Conservation (phyloP, 1,140 invertebrate genomes). For the Papilio glaucus region DNA sequence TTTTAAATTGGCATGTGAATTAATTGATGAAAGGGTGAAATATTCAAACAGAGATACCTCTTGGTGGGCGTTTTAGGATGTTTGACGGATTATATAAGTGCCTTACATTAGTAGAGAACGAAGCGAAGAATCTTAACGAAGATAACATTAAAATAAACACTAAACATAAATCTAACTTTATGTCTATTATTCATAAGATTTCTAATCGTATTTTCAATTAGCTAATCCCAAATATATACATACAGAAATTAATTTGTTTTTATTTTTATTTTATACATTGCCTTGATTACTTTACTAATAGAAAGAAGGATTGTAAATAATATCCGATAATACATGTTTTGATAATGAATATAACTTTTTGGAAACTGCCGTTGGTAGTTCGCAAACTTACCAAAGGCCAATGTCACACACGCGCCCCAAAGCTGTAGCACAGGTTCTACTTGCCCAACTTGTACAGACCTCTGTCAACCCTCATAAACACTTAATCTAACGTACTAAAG, state of each 20-base stretch:
- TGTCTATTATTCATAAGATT: too few relatives aligned
- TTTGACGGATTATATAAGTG: too few relatives aligned
- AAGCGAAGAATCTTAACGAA: too few relatives aligned
- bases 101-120: too few relatives aligned
- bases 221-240: too few relatives aligned
- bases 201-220: too few relatives aligned
- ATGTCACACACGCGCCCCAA: slow-evolving; percentile 15
- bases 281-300: not conserved
- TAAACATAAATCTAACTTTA: too few relatives aligned
- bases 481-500: not conserved
- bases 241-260: too few relatives aligned
- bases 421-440: not conserved
- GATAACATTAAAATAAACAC: too few relatives aligned
- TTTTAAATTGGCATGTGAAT: slow-evolving; percentile 15
- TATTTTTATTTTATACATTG: too few relatives aligned
- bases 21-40: not conserved
- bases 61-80: too few relatives aligned
- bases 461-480: not conserved
- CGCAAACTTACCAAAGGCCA: slow-evolving; percentile 10
- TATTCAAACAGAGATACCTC: too few relatives aligned
- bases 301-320: not conserved
- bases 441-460: not conserved
- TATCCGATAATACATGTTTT: not conserved
- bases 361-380: not conserved
- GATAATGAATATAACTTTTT: slow-evolving; percentile 1